Evolutionary conservation across 2,113 vertebrate species (phyloP).

Genomic region (Callopanchax toddi): DNA sequence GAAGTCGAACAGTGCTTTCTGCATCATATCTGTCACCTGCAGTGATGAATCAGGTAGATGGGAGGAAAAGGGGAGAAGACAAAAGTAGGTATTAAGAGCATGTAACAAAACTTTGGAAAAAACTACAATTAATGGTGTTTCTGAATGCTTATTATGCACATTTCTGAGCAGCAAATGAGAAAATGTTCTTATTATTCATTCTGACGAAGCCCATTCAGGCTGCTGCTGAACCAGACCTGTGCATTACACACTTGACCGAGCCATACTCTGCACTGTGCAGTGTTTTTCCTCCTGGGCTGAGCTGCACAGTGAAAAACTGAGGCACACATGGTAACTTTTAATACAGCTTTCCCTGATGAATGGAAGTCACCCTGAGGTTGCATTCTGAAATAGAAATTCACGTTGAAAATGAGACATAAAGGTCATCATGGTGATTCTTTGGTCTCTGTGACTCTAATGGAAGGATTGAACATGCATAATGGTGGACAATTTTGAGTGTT

Average conservation of each 20-base stretch:
- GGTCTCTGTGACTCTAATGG: too few species aligned
- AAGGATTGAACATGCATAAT: too few species aligned
- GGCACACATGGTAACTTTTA: too few species aligned
- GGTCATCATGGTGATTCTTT: too few species aligned
- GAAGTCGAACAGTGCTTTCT: slow-evolving; percentile 99
- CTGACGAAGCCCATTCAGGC: slow-evolving; percentile 9
- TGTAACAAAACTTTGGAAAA: background rate
- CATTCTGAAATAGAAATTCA: too few species aligned
- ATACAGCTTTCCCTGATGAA: too few species aligned
- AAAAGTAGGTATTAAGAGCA: background rate
- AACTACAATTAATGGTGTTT: background rate
- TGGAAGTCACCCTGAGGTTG: too few species aligned
- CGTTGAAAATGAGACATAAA: too few species aligned
- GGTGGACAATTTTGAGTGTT: too few species aligned
- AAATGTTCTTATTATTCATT: slow-evolving; percentile 17
- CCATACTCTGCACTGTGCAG: background rate
- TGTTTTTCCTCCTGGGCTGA: too few species aligned
- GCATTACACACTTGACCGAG: slow-evolving; percentile 45
- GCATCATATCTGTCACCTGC: slow-evolving; percentile 99
- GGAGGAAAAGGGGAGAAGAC: slow-evolving; percentile 36
- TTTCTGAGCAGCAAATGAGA: slow-evolving; percentile 3
- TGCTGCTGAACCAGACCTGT: slow-evolving; percentile 2
- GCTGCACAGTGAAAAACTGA: too few species aligned
- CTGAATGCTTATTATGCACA: background rate
- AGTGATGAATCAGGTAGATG: slow-evolving; percentile 30